Conservation (phyloP, 2,888 invertebrate species). For the Lacanobia wlatinum region DNA sequence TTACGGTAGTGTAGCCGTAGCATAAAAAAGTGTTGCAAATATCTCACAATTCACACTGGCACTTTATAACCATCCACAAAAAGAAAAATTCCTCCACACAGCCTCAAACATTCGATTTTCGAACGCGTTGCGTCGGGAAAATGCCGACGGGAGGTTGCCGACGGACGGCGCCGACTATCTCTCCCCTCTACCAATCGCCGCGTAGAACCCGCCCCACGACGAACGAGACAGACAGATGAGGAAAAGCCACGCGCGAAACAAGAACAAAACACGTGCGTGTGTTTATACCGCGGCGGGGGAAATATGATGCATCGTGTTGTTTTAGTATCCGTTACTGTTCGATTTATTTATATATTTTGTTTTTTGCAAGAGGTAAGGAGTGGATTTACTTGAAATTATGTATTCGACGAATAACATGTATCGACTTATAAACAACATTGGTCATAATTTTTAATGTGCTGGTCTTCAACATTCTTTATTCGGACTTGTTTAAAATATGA, state of each 20-base stretch:
- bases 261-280: conserved; percentile 81
- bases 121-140: conserved; percentile 87
- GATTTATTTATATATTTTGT: conserved; percentile 85
- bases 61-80: conserved; percentile 22
- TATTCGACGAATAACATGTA: conserved; percentile 54
- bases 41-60: conserved; percentile 14
- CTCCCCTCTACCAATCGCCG: conserved; percentile 87
- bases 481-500: neutral
- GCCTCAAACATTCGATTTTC: conserved; percentile 80
- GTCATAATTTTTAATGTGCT: conserved; percentile 22
- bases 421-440: conserved; percentile 33
- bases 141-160: conserved; percentile 87
- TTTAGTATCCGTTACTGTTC: conserved; percentile 88
- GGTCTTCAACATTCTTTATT: conserved; percentile 20
- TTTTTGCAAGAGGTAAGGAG: conserved; percentile 81
- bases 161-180: conserved; percentile 84
- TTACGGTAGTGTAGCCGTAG: too few relatives aligned
- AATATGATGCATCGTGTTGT: conserved; percentile 90
- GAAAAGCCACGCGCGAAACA: conserved; percentile 75
- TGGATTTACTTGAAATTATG: conserved; percentile 76
- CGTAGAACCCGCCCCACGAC: conserved; percentile 84
- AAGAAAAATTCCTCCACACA: conserved; percentile 41
- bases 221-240: conserved; percentile 73
- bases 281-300: conserved; percentile 83
- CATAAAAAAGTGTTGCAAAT: neutral